Conservation (phyloP, 92 coral and sea anemone species). For the Porites evermanni region DNA sequence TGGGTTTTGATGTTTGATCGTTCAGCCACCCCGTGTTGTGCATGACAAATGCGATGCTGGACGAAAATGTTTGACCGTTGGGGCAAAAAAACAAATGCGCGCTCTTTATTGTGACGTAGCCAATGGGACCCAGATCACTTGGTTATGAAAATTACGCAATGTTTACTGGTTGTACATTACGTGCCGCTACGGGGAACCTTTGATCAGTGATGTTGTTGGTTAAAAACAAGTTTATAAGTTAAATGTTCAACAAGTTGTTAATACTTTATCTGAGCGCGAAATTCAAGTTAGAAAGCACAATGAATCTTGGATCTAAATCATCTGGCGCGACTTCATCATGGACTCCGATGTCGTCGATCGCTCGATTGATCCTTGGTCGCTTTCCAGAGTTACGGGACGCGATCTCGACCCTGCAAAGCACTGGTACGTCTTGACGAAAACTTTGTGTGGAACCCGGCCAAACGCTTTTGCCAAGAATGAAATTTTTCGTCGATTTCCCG, state of each 20-base stretch:
- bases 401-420: conserved; percentile 46
- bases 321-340: not conserved
- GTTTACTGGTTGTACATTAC: not conserved
- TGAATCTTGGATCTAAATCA: not conserved
- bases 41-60: too few relatives aligned
- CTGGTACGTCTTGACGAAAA: conserved; percentile 24
- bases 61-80: too few relatives aligned
- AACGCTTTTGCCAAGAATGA: conserved; percentile 1
- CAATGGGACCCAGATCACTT: too few relatives aligned
- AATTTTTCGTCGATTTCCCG: conserved; percentile 16
- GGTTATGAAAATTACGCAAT: too few relatives aligned
- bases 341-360: not conserved
- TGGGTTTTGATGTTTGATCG: too few relatives aligned
- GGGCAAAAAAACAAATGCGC: too few relatives aligned
- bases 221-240: not conserved
- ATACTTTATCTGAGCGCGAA: not conserved
- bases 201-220: not conserved
- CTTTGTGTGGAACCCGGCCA: conserved; percentile 10
- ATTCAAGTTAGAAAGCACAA: conserved; percentile 2
- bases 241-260: not conserved
- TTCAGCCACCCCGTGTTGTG: too few relatives aligned
- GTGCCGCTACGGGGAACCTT: too few relatives aligned
- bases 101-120: too few relatives aligned
- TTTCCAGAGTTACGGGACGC: conserved; percentile 36
- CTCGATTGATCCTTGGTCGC: conserved; percentile 21